A percentile compares a stretch with the other conserved stretches of the same genome.
These are phyloP conservation scores for Cephus pygmeus DNA, from an alignment of 2,888 invertebrate genomes.

Conservation along the genomic window DNA sequence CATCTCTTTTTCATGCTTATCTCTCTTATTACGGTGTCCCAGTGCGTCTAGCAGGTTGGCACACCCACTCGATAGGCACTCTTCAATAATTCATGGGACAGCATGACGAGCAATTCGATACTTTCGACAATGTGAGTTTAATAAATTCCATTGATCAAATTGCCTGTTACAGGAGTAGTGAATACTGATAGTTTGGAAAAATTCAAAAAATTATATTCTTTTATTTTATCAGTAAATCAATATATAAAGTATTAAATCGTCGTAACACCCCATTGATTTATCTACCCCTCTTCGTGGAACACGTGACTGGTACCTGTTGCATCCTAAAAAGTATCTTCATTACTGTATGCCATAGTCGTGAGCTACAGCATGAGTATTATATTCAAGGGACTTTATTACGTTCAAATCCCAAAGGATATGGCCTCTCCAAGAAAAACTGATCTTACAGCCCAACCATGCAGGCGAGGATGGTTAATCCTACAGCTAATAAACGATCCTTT, in stretches of 20 bases:
- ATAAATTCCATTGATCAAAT: background rate
- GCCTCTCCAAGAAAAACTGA: background rate
- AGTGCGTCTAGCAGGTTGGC: slow-evolving; percentile 20
- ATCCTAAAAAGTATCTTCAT: too few relatives aligned
- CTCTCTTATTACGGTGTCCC: slow-evolving; percentile 6
- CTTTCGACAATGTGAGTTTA: background rate
- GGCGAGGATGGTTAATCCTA: background rate
- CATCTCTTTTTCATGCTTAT: background rate
- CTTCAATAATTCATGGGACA: slow-evolving; percentile 19
- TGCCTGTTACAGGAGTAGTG: background rate
- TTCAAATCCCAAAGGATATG: background rate
- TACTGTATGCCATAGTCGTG: too few relatives aligned
- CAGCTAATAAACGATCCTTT: background rate
- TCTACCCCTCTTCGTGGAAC: background rate
- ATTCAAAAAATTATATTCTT: background rate
- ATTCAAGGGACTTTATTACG: background rate
- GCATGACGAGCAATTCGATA: slow-evolving; percentile 16
- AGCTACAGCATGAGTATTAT: background rate
- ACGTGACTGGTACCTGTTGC: too few relatives aligned
- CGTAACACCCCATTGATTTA: background rate
- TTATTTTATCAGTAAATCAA: background rate
- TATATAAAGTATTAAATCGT: background rate
- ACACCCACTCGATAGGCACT: slow-evolving; percentile 21
- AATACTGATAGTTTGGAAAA: background rate
- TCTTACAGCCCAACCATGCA: background rate